phyloP scores from a whole-genome alignment of 2,113 vertebrate genomes.

The Atractosteus spatula region DNA sequence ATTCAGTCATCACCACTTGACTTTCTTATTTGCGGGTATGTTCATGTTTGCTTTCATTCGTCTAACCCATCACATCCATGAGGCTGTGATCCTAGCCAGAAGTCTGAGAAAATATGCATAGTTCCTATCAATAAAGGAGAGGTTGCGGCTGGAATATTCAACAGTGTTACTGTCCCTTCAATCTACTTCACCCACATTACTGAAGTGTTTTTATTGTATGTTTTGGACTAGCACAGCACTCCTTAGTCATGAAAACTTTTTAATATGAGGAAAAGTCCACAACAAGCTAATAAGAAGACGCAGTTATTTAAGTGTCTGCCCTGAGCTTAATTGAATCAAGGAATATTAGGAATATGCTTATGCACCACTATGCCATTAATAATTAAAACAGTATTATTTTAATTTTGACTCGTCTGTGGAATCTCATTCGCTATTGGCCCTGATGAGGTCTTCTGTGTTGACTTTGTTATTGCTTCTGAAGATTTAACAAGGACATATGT shows the following conservation, averaged over 20 bases:
- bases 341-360: too few species aligned
- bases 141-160: background rate
- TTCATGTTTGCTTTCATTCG: slow-evolving; percentile 5
- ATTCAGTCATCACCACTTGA: slow-evolving; percentile 2
- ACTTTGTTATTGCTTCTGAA: too few species aligned
- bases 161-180: background rate
- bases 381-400: too few species aligned
- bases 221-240: background rate
- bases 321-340: too few species aligned
- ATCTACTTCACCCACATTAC: background rate
- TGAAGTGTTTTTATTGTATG: background rate
- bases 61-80: background rate
- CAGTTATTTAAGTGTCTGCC: too few species aligned
- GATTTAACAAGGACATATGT: too few species aligned
- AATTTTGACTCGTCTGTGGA: too few species aligned
- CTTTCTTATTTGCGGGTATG: slow-evolving; percentile 9
- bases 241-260: background rate
- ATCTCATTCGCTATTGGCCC: too few species aligned
- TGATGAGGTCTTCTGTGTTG: too few species aligned
- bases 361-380: too few species aligned
- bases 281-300: background rate
- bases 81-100: background rate
- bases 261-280: background rate
- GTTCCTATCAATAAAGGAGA: background rate
- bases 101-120: background rate